Conservation (phyloP, 2,113 vertebrate genomes). For the Pelvicachromis taeniatus region DNA sequence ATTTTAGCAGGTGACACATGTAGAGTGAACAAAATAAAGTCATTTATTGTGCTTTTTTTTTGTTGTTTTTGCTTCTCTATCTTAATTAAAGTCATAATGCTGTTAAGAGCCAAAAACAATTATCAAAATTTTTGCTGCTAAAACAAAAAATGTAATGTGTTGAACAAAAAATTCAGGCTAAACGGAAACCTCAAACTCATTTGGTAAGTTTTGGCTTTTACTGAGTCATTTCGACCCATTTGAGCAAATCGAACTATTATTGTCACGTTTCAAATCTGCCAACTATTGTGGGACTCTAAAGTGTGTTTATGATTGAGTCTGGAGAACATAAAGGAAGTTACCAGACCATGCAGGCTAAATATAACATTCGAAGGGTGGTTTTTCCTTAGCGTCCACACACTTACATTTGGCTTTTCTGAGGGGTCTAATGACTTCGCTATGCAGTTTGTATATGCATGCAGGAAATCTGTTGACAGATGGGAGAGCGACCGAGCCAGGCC, state of each 20-base stretch:
- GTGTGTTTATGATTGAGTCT: slow-evolving; percentile 53
- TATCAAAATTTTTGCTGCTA: background rate
- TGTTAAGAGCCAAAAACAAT: background rate
- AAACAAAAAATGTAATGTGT: too few species aligned
- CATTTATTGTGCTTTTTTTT: background rate
- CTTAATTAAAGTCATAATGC: background rate
- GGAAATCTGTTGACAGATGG: slow-evolving; percentile 13
- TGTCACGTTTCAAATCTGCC: slow-evolving; percentile 25
- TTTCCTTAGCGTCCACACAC: background rate
- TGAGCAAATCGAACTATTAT: slow-evolving; percentile 31
- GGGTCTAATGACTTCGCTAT: slow-evolving; percentile 20
- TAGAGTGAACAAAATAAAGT: background rate
- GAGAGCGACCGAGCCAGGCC: background rate
- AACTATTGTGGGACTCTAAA: slow-evolving; percentile 33
- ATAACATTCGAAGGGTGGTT: slow-evolving; percentile 42
- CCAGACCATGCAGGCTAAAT: slow-evolving; percentile 56
- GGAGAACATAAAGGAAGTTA: slow-evolving; percentile 53
- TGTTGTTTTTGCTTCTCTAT: background rate
- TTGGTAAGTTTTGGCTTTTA: background rate
- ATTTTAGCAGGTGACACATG: background rate
- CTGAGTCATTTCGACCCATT: slow-evolving; percentile 11
- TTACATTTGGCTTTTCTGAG: slow-evolving; percentile 20
- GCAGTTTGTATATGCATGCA: slow-evolving; percentile 32
- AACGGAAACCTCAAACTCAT: background rate
- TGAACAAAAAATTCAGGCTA: background rate